Evolutionary conservation across 2,888 invertebrate species (phyloP).

Genomic region (Agrochola macilenta): DNA sequence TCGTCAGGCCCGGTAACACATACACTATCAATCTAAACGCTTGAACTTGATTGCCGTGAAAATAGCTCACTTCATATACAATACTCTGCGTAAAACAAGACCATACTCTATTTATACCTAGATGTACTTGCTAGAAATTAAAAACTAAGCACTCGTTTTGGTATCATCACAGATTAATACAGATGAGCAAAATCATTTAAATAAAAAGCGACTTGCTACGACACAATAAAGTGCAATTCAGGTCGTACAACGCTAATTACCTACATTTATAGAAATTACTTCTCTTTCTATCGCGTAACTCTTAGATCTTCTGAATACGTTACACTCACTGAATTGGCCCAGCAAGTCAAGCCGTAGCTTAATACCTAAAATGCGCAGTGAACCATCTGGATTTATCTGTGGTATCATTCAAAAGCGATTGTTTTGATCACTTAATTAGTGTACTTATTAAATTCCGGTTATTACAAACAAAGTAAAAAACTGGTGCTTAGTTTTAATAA

Average conservation of each 20-base stretch:
- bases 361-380: too few relatives aligned
- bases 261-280: too few relatives aligned
- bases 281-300: too few relatives aligned
- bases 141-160: constrained; percentile 52
- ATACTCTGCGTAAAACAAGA: constrained; percentile 46
- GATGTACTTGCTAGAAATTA: constrained; percentile 48
- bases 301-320: too few relatives aligned
- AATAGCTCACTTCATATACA: constrained; percentile 66
- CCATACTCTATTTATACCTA: constrained; percentile 30
- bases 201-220: too few relatives aligned
- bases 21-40: constrained; percentile 69
- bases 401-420: neutral
- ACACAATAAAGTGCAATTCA: too few relatives aligned
- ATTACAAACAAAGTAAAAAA: neutral
- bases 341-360: too few relatives aligned
- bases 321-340: too few relatives aligned
- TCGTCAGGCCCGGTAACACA: constrained; percentile 80
- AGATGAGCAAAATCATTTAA: too few relatives aligned
- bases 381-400: too few relatives aligned
- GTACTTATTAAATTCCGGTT: neutral
- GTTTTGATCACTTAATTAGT: neutral
- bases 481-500: constrained; percentile 30
- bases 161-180: neutral
- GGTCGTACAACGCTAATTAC: too few relatives aligned
- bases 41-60: constrained; percentile 68